Evolutionary conservation across 2,888 invertebrate genomes (phyloP), one percentile per base, ranked within the genome.

Genomic region (Lydus trimaculatus): DNA sequence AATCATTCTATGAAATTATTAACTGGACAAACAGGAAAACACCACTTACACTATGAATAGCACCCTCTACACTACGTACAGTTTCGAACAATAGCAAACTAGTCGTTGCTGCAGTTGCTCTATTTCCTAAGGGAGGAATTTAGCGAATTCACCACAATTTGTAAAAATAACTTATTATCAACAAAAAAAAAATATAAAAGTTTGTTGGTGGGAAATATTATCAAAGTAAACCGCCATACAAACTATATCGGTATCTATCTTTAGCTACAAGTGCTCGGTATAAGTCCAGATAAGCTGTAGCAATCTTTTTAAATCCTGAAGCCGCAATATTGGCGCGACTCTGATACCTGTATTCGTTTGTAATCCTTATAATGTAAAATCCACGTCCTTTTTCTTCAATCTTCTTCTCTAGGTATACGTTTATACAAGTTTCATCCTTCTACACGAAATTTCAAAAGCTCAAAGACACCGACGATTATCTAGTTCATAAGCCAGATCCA

Each of bases 311-410:
- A 83, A 81, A 81, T 80, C 79, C 78, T 77, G 76, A 79, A 81
- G 79, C 80, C 81, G 79, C 81, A 82, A 82, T 81, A 81, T 82
- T 77, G 81, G 76, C 79, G 77, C 77, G 76, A 76, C 75, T 78
- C 78, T 17, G 78, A 80, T 84, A 83, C 83, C 83, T 82, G 81
- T 81, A 76, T 76, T 74, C 75, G 75, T 73, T 43, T 75, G 82
- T 84, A 84, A 84, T 84, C 85, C 84, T 75, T 77, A 82, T 84
- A 85, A 85, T 84, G 84, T 85, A 83, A 84, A 84, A 85, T 79
- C 82, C 83, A 80, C 75, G 83, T 84, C 83, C 82, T 82, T 83
- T 56, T 52, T 56, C 56, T 23, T 25, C 56, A 56, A 56, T 20
- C 56, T 56, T 81, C 82, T 81, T 83, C 6, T 15, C 7, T 43